These are phyloP conservation scores for Lasioglossum villosulum DNA, from an alignment of 2,888 invertebrate species.

Conservation along the genomic window DNA sequence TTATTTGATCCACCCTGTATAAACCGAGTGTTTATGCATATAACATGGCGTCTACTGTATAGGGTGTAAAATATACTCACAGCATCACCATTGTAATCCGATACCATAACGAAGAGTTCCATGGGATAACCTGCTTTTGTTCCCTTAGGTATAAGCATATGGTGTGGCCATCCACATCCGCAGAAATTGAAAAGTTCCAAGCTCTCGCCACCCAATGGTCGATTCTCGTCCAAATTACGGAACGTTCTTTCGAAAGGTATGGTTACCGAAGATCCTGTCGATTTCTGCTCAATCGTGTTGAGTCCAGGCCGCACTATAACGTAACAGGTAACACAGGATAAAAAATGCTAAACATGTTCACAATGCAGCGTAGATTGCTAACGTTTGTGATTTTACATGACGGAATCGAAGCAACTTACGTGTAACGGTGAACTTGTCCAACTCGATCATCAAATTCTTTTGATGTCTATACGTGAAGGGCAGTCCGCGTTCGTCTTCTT, in stretches of 20 bases:
- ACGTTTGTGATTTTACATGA: neutral
- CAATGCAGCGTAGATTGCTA: neutral
- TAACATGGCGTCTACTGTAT: neutral
- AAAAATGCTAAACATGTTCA: neutral
- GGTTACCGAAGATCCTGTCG: slow-evolving; percentile 91
- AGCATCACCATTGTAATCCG: slow-evolving; percentile 89
- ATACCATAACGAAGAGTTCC: slow-evolving; percentile 92
- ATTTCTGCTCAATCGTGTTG: slow-evolving; percentile 88
- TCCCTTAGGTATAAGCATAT: slow-evolving; percentile 92
- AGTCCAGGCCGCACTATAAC: slow-evolving; percentile 88
- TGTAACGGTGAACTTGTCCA: slow-evolving; percentile 89
- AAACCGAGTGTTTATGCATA: neutral
- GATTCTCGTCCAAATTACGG: slow-evolving; percentile 88
- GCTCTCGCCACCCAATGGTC: slow-evolving; percentile 87
- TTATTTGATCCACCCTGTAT: no score
- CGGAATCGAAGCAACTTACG: slow-evolving; percentile 85
- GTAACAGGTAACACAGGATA: neutral
- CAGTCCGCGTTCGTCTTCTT: slow-evolving; percentile 88
- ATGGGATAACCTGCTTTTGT: slow-evolving; percentile 88
- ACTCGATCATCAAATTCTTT: slow-evolving; percentile 88
- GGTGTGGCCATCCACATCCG: slow-evolving; percentile 95
- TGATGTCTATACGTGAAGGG: slow-evolving; percentile 88
- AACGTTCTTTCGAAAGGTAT: slow-evolving; percentile 94
- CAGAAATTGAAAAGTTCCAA: slow-evolving; percentile 90
- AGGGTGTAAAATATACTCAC: slow-evolving; percentile 82